Conservation (phyloP, 2,113 vertebrate genomes). For the Alethe castanea region DNA sequence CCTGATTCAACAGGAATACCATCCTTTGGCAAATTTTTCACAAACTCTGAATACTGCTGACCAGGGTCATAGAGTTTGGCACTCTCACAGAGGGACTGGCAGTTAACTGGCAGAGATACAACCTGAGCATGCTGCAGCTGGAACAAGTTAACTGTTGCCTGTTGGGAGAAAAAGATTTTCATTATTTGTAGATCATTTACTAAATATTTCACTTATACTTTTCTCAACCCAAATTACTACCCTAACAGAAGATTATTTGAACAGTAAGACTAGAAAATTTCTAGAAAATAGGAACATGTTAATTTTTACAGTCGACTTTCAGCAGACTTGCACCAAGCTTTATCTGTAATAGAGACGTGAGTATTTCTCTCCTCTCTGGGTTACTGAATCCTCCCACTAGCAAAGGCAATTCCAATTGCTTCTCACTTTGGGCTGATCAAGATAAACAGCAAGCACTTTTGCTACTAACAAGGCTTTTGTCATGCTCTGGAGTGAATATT, state of each 20-base stretch:
- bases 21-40: constrained; percentile 82
- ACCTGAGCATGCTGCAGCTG: constrained; percentile 93
- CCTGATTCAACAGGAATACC: constrained; percentile 72
- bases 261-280: background rate
- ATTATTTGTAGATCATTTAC: background rate
- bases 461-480: background rate
- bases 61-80: constrained; percentile 95
- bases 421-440: background rate
- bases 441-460: background rate
- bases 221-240: background rate
- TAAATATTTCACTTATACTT: background rate
- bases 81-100: constrained; percentile 89
- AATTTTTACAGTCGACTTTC: background rate
- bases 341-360: background rate
- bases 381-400: background rate
- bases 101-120: constrained; percentile 86
- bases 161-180: background rate
- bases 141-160: constrained; percentile 97
- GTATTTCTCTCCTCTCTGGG: background rate
- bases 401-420: background rate
- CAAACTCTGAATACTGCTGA: constrained; percentile 89
- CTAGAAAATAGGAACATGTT: background rate
- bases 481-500: background rate
- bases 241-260: background rate
- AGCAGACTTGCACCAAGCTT: background rate